Evolutionary conservation across 2,113 vertebrate genomes (phyloP).

Genomic region (Marmota flaviventris): DNA sequence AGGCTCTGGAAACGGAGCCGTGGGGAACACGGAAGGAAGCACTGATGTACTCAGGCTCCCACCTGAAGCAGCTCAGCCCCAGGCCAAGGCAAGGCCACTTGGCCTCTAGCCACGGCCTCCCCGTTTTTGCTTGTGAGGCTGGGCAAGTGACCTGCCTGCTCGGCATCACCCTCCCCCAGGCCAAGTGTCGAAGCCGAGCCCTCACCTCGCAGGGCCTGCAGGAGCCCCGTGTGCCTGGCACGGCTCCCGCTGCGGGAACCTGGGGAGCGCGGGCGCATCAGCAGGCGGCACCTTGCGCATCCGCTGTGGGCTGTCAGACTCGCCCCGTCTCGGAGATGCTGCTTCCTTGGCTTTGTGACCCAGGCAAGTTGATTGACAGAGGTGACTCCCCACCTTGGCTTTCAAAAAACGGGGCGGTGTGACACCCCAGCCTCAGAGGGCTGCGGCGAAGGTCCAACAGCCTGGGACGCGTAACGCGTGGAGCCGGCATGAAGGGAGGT

Average conservation of each 20-base stretch:
- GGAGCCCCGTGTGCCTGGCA: accelerated
- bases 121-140: background rate
- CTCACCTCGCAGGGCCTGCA: background rate
- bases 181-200: background rate
- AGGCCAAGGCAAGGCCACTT: background rate
- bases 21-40: accelerated
- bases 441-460: too few species aligned
- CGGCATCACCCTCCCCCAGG: background rate
- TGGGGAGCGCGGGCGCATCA: too few species aligned
- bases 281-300: too few species aligned
- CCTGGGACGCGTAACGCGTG: too few species aligned
- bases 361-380: background rate
- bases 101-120: background rate
- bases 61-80: background rate
- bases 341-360: background rate
- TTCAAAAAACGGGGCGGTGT: background rate
- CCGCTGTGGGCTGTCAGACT: too few species aligned
- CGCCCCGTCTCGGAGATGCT: accelerated
- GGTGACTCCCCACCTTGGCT: background rate
- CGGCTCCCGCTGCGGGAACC: background rate
- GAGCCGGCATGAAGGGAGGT: background rate
- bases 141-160: background rate
- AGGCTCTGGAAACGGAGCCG: background rate
- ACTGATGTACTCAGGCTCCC: background rate
- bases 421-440: background rate